phyloP scores from a whole-genome alignment of 1,140 invertebrate genomes.

The Calephelis virginiensis region DNA sequence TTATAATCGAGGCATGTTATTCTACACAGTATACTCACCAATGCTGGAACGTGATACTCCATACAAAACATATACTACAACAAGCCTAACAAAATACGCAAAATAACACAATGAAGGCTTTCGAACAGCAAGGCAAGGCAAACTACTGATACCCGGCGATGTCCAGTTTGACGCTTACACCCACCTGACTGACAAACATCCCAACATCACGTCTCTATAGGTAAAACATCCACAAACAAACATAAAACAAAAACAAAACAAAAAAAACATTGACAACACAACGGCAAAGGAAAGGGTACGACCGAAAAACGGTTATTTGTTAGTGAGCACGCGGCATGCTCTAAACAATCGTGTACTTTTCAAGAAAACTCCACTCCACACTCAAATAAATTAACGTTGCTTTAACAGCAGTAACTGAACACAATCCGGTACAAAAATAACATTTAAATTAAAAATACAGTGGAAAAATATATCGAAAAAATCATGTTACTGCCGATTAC shows the following conservation, averaged over 20 bases:
- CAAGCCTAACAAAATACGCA: constrained; percentile 73
- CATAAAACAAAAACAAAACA: constrained; percentile 46
- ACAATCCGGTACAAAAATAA: constrained; percentile 58
- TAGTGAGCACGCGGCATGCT: constrained; percentile 67
- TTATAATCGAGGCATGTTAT: constrained; percentile 33
- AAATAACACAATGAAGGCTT: constrained; percentile 69
- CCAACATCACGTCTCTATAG: constrained; percentile 49
- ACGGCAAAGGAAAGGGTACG: constrained; percentile 63
- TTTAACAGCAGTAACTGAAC: constrained; percentile 66
- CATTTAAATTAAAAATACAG: constrained; percentile 49
- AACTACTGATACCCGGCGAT: constrained; percentile 52
- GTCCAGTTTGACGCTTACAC: constrained; percentile 61
- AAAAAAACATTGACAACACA: constrained; percentile 70
- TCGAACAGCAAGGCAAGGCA: constrained; percentile 62
- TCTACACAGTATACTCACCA: constrained; percentile 47
- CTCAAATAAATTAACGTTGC: constrained; percentile 63
- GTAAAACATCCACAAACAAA: constrained; percentile 62
- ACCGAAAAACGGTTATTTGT: constrained; percentile 49
- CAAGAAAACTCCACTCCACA: constrained; percentile 74
- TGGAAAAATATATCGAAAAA: constrained; percentile 40
- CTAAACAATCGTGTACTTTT: constrained; percentile 46
- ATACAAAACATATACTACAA: constrained; percentile 68
- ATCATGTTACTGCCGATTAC: constrained; percentile 59
- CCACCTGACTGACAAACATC: constrained; percentile 57
- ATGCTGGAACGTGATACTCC: constrained; percentile 31